These are phyloP conservation scores for Melinaea menophilus DNA, from an alignment of 2,888 invertebrate species.

Conservation along the genomic window DNA sequence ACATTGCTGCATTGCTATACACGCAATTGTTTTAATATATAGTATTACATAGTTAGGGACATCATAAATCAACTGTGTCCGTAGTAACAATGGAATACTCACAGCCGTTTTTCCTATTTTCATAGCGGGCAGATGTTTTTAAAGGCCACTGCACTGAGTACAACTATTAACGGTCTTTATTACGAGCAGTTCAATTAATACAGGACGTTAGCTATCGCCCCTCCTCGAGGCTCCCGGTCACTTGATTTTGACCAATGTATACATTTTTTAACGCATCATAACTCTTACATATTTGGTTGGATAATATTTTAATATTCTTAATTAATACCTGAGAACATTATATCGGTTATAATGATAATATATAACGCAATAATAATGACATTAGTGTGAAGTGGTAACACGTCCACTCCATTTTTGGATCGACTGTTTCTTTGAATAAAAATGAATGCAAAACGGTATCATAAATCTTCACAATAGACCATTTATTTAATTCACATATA, in stretches of 20 bases:
- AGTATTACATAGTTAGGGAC: conserved; percentile 1
- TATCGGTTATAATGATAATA: neutral
- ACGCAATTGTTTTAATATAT: conserved; percentile 27
- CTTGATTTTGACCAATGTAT: no score
- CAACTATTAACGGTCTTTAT: conserved; percentile 54
- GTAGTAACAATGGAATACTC: conserved; percentile 47
- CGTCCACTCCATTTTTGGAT: conserved; percentile 15
- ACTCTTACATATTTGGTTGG: conserved; percentile 39
- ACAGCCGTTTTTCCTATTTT: conserved; percentile 50
- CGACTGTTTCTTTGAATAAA: conserved; percentile 14
- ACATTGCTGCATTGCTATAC: conserved; percentile 20
- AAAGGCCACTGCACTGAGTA: conserved; percentile 55
- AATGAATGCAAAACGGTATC: conserved; percentile 15
- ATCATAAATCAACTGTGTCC: conserved; percentile 22
- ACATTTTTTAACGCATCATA: conserved; percentile 19
- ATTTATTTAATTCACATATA: conserved; percentile 16
- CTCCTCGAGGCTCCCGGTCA: no score
- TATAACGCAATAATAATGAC: conserved; percentile 8
- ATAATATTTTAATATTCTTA: conserved; percentile 15
- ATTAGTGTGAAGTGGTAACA: conserved; percentile 12
- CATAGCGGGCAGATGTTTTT: conserved; percentile 60
- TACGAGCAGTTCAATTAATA: conserved; percentile 60
- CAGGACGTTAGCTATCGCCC: no score
- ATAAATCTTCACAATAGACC: conserved; percentile 21
- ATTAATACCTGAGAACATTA: neutral